Evolutionary conservation across 2,888 invertebrate species (phyloP).

Genomic region (Crematogaster levior): DNA sequence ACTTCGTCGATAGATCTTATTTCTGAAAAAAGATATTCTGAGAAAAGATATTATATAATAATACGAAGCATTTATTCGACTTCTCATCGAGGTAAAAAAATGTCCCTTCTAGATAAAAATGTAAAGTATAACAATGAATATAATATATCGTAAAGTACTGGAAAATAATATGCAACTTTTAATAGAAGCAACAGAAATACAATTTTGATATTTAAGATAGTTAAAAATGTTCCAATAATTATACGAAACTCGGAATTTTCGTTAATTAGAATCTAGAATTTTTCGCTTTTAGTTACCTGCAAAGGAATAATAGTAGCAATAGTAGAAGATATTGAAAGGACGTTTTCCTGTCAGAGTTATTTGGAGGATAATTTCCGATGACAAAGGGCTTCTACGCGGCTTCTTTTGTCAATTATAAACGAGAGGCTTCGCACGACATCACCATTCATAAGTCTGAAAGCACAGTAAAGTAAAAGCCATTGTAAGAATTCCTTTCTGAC

Average conservation of each 20-base stretch:
- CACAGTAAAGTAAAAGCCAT: slow-evolving; percentile 35
- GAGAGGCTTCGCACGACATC: slow-evolving; percentile 48
- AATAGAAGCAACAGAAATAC: not conserved
- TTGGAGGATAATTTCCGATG: slow-evolving; percentile 51
- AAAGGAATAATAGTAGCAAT: not conserved
- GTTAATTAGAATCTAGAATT: not conserved
- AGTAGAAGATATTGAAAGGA: slow-evolving; percentile 15
- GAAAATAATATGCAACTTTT: not conserved
- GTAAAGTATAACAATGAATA: not conserved
- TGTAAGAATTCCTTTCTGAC: not conserved
- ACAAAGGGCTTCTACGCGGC: slow-evolving; percentile 46
- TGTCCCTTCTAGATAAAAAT: not conserved
- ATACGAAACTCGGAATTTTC: not conserved
- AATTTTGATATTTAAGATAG: slow-evolving; percentile 28
- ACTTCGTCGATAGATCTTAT: not conserved
- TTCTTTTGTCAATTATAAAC: slow-evolving; percentile 59
- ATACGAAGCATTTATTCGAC: not conserved
- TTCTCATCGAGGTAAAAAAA: not conserved
- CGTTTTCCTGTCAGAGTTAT: not conserved
- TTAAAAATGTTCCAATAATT: not conserved
- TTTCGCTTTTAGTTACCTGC: not conserved
- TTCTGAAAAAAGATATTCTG: not conserved
- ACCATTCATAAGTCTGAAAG: slow-evolving; percentile 20
- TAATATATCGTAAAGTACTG: not conserved
- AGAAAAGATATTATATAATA: not conserved